A percentile compares a stretch with the other conserved stretches of the same genome.
Evolutionary conservation across 2,888 invertebrate species (phyloP).

Genomic region (Octodonta nipae): DNA sequence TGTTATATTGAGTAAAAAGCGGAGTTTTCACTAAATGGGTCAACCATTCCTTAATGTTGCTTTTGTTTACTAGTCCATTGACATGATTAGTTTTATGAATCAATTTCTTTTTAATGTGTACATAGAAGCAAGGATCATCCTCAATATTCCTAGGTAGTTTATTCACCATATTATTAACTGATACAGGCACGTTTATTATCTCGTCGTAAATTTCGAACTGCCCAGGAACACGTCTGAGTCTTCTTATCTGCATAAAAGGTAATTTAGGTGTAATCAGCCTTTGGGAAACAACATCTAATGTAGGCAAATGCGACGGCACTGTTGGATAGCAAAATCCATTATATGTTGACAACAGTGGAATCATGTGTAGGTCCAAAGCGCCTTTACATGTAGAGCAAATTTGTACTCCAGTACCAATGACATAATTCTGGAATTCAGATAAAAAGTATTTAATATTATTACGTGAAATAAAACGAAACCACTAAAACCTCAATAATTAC

Average conservation of each 20-base stretch:
- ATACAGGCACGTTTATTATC: background rate
- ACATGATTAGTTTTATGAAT: background rate
- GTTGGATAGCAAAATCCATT: conserved; percentile 1
- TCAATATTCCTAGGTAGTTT: background rate
- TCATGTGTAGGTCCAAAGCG: background rate
- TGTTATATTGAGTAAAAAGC: background rate
- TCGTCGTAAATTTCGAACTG: background rate
- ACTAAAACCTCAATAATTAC: background rate
- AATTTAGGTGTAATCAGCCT: background rate
- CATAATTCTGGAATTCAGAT: background rate
- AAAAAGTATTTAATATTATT: background rate
- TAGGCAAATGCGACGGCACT: background rate
- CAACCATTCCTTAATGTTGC: background rate
- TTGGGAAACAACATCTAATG: background rate
- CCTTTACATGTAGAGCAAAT: conserved; percentile 2
- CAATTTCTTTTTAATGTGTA: conserved; percentile 1
- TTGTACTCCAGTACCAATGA: background rate
- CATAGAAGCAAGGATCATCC: conserved; percentile 1
- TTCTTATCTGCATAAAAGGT: background rate
- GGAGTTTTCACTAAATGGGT: background rate
- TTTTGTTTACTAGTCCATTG: background rate
- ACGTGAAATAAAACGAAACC: background rate
- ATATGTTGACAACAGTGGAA: background rate
- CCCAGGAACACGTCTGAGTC: background rate
- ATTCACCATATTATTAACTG: background rate